These are phyloP conservation scores for Drosophila mimica DNA, from an alignment of 2,888 invertebrate genomes.

Conservation along the genomic window DNA sequence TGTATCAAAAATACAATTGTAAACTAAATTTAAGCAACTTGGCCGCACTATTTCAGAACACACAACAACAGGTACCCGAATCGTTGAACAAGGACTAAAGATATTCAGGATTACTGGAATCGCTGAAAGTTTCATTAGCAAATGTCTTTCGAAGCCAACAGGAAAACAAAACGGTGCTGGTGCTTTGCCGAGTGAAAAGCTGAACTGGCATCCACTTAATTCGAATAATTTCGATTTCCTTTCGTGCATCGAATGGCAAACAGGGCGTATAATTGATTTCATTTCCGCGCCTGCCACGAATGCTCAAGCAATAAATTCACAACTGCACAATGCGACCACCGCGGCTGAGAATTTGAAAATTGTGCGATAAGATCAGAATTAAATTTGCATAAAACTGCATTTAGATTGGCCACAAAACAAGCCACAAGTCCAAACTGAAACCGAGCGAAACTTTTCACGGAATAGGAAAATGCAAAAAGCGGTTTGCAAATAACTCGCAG, in stretches of 20 bases:
- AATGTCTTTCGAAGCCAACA: not conserved
- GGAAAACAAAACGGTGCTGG: not conserved
- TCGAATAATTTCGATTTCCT: constrained; percentile 74
- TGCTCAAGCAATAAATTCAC: constrained; percentile 60
- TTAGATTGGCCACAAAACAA: constrained; percentile 69
- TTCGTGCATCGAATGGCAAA: constrained; percentile 65
- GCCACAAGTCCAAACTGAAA: constrained; percentile 31
- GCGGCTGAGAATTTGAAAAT: constrained; percentile 59
- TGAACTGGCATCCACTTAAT: constrained; percentile 61
- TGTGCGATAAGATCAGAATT: constrained; percentile 72
- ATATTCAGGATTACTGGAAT: not conserved
- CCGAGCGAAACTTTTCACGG: constrained; percentile 44
- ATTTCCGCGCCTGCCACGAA: constrained; percentile 69
- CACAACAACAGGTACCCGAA: not conserved
- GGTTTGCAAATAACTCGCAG: constrained; percentile 52
- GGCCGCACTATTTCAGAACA: not conserved
- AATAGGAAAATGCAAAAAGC: constrained; percentile 28
- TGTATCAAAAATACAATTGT: not conserved
- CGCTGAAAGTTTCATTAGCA: not conserved
- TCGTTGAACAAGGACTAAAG: not conserved
- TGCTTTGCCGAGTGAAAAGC: constrained; percentile 3
- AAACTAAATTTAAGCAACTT: not conserved
- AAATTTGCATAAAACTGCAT: constrained; percentile 73
- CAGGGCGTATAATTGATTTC: constrained; percentile 78
- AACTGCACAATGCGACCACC: constrained; percentile 44